These are phyloP conservation scores for Zoanthus solanderi DNA, from an alignment of 92 coral and sea anemone genomes.

Conservation along the genomic window DNA sequence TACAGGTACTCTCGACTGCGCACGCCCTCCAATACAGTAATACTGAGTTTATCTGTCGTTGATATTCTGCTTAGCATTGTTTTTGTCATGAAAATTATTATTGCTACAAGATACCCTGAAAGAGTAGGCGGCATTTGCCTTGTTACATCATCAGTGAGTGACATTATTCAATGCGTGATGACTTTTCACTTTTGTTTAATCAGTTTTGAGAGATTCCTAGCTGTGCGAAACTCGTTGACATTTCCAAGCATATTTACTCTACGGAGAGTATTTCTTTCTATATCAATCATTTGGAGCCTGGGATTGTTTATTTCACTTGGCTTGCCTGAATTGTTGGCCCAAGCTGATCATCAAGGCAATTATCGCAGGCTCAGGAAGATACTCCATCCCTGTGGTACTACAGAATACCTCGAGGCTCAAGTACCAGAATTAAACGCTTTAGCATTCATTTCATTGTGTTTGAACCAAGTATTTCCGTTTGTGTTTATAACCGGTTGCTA, in stretches of 20 bases:
- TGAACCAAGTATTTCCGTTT: slow-evolving; percentile 1
- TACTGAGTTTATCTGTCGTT: slow-evolving; percentile 35
- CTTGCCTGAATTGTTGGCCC: background rate
- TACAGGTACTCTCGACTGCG: background rate
- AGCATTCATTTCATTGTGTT: background rate
- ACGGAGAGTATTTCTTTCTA: slow-evolving; percentile 19
- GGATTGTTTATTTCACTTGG: slow-evolving; percentile 21
- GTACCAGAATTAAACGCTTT: background rate
- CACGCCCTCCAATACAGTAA: slow-evolving; percentile 4
- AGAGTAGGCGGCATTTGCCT: background rate
- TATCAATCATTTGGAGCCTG: background rate
- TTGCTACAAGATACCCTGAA: background rate
- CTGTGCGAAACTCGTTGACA: slow-evolving; percentile 11
- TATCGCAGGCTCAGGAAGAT: slow-evolving; percentile 5
- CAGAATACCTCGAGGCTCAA: background rate
- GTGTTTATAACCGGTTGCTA: slow-evolving; percentile 30
- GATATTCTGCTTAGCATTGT: background rate
- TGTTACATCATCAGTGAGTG: slow-evolving; percentile 18
- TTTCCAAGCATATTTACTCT: slow-evolving; percentile 17
- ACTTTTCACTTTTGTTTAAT: slow-evolving; percentile 25
- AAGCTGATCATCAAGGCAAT: background rate
- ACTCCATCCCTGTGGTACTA: slow-evolving; percentile 12
- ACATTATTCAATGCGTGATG: slow-evolving; percentile 17
- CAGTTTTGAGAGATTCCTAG: slow-evolving; percentile 31
- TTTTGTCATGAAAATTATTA: background rate